A percentile compares a stretch with the other conserved stretches of the same genome.
phyloP scores from a whole-genome alignment of 2,888 invertebrate species.

The Catocala nupta region DNA sequence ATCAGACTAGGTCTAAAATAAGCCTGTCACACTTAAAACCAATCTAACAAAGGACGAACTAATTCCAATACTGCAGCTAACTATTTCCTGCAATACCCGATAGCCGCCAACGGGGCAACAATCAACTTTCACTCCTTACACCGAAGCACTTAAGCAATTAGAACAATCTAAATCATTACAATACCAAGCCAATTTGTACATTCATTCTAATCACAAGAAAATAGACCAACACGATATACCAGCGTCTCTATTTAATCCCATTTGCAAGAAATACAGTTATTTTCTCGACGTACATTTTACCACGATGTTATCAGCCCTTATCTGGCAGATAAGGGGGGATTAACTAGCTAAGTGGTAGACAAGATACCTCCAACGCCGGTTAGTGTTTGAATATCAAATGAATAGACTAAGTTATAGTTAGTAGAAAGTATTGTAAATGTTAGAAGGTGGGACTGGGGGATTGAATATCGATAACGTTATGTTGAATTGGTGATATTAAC shows the following conservation, averaged over 20 bases:
- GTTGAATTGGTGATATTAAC: background rate
- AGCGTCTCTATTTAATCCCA: conserved; percentile 1
- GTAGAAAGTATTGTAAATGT: background rate
- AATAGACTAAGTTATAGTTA: background rate
- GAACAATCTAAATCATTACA: too few relatives aligned
- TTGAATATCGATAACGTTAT: too few relatives aligned
- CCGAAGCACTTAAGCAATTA: too few relatives aligned
- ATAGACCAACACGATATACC: background rate
- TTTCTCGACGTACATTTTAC: conserved; percentile 7
- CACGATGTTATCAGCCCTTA: conserved; percentile 40
- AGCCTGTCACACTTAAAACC: too few relatives aligned
- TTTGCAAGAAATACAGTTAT: background rate
- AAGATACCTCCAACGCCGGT: conserved; percentile 20
- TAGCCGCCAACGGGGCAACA: too few relatives aligned
- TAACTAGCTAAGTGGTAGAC: conserved; percentile 37
- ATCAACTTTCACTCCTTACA: too few relatives aligned
- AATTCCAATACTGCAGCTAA: too few relatives aligned
- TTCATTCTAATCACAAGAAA: conserved; percentile 4
- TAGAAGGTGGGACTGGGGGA: too few relatives aligned
- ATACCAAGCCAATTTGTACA: background rate
- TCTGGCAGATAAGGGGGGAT: conserved; percentile 37
- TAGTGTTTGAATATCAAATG: conserved; percentile 43
- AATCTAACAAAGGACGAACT: too few relatives aligned
- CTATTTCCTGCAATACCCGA: too few relatives aligned
- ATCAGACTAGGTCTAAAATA: too few relatives aligned